Evolutionary conservation across 1,140 invertebrate genomes (phyloP).

Genomic region (Ylistrum balloti): DNA sequence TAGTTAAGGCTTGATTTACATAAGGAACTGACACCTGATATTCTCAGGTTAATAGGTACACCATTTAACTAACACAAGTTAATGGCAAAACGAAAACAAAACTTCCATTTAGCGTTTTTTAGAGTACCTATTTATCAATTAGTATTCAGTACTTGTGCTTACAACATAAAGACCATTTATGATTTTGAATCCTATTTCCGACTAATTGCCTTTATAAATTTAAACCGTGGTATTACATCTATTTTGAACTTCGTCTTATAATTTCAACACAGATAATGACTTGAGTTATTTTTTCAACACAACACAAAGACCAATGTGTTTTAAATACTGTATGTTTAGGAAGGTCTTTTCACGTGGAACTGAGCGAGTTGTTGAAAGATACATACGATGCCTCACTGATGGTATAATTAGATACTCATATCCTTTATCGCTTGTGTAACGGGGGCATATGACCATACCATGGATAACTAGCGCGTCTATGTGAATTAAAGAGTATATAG

Average conservation of each 20-base stretch:
- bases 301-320: constrained; percentile 34
- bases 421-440: neutral
- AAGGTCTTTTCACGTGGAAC: neutral
- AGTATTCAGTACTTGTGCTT: neutral
- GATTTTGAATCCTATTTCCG: constrained; percentile 22
- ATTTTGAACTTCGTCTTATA: neutral
- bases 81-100: neutral
- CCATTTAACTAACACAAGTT: neutral
- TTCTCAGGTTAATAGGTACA: neutral
- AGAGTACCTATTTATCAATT: neutral
- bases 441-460: neutral
- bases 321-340: constrained; percentile 9
- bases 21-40: too few species aligned
- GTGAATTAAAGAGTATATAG: constrained; percentile 18
- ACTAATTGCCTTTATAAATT: neutral
- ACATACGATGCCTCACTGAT: neutral
- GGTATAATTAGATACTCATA: constrained; percentile 8
- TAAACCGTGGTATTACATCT: constrained; percentile 23
- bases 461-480: neutral
- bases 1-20: too few species aligned
- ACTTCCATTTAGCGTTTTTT: constrained; percentile 1
- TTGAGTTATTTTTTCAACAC: neutral
- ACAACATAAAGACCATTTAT: constrained; percentile 2
- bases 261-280: neutral
- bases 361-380: constrained; percentile 30